These are phyloP conservation scores for Eidolon dupreanum DNA, from an alignment of 2,797 vertebrate species.

Conservation along the genomic window DNA sequence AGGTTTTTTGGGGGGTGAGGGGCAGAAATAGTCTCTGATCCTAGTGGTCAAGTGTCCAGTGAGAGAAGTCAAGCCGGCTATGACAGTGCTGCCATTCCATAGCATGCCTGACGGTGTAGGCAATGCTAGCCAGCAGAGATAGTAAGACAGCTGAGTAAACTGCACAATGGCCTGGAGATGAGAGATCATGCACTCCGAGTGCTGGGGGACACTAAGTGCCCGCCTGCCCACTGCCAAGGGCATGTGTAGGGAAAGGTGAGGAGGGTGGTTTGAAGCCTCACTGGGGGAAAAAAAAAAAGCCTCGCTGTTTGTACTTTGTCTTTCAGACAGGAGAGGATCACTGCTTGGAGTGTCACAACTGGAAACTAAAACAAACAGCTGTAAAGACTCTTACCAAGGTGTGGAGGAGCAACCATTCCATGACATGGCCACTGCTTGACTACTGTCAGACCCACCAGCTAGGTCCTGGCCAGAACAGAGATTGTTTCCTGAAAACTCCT, in stretches of 20 bases:
- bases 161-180: no score
- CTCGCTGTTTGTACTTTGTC: not conserved
- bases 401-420: not conserved
- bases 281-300: not conserved
- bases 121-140: not conserved
- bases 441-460: not conserved
- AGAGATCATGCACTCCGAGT: accelerated
- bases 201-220: not conserved
- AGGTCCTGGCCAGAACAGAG: not conserved
- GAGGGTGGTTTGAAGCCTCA: not conserved
- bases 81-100: no score
- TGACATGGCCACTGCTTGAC: not conserved
- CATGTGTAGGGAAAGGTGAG: accelerated
- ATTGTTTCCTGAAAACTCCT: not conserved
- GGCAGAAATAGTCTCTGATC: not conserved
- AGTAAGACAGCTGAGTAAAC: not conserved
- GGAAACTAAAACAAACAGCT: not conserved
- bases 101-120: accelerated
- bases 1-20: no score
- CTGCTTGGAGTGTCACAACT: not conserved
- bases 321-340: not conserved
- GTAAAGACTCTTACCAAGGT: not conserved
- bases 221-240: accelerated
- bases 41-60: accelerated
- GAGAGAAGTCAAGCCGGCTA: not conserved